Base-by-base conservation (phyloP, 1,140 invertebrate genomes). In the Phymastichus coffea region DNA sequence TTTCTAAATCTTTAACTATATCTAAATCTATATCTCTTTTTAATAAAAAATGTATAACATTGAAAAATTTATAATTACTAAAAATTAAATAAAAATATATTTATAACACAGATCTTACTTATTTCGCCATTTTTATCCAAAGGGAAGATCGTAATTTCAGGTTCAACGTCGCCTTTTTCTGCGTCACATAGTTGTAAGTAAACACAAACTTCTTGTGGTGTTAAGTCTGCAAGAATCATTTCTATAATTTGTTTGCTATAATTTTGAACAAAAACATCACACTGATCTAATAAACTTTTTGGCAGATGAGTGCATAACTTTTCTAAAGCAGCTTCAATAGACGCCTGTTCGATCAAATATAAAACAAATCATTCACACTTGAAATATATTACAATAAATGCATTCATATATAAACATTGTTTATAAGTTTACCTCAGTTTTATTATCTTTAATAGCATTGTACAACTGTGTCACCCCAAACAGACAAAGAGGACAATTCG, bases 401-500 rank as follows among this genome's bases (percentile, higher is more conserved):
- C n/a, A 10, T 30, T 23, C 15, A 22, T 30, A 33, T 20, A n/a
- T 4, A 28, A 48, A 9, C 1, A 30, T n/a, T 9, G 8, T 26
- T 33, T 23, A 44, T 17, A 12, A 15, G 12, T 23, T 55, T 78
- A 89, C 88, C 83, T 90, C 85, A 25, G 86, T 89, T 66, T 82
- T 87, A 59, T 91, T 86, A 43, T 87, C 79, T 66, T 86, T 85
- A 2, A 92, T 80, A 66, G 85, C 82, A 22, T 84, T 75, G 66
- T 91, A 83, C 41, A 90, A 68, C 71, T 89, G 84, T 63, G 86
- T 83, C 10, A 94, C 84, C 15, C 90, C 91, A 67, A 93, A 86
- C 19, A 93, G 78, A 73, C 93, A 95, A 3, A 93, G 74, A n/a
- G 91, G 88, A 70, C 91, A 93, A 28, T 79, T 84, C 17, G 84